Conservation (phyloP, 2,113 vertebrate species). For the Triplophysa dalaica region DNA sequence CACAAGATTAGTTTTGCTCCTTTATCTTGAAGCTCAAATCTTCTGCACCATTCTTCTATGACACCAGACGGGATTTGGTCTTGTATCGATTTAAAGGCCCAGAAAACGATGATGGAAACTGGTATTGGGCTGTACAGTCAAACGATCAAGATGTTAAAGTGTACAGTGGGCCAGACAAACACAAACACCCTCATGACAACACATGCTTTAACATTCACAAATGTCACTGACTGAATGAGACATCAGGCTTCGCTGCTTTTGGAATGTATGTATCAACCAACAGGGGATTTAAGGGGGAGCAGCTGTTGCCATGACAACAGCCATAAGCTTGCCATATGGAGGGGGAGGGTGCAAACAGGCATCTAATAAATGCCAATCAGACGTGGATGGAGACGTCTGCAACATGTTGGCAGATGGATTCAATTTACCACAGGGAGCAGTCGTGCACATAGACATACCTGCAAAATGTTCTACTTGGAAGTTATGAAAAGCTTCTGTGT, state of each 20-base stretch:
- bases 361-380: conserved; percentile 26
- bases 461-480: background rate
- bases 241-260: conserved; percentile 32
- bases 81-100: background rate
- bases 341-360: conserved; percentile 29
- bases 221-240: conserved; percentile 32
- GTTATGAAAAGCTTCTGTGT: background rate
- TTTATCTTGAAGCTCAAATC: background rate
- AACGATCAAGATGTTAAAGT: background rate
- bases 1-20: conserved; percentile 30
- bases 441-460: background rate
- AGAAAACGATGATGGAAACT: background rate
- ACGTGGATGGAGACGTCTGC: conserved; percentile 22
- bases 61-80: background rate
- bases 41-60: background rate
- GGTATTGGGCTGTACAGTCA: background rate
- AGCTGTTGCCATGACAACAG: conserved; percentile 55
- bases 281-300: conserved; percentile 22
- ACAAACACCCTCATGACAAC: background rate
- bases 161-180: background rate
- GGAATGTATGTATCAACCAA: conserved; percentile 47
- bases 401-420: conserved; percentile 13
- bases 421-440: background rate
- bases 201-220: background rate
- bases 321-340: conserved; percentile 40